Evolutionary conservation across 1,140 invertebrate species (phyloP).

Genomic region (Pogonus chalceus): DNA sequence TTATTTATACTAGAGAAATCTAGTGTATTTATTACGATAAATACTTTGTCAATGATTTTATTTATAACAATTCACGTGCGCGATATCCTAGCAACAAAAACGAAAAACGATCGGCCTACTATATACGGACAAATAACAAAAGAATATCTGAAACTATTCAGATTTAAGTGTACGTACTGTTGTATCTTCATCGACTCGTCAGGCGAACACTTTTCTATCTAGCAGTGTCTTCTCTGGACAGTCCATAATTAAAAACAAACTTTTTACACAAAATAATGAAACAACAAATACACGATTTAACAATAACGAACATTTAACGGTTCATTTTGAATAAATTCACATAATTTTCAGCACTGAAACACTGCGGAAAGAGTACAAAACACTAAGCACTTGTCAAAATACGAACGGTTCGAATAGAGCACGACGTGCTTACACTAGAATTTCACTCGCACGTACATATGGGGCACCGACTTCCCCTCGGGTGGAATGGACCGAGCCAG

Average conservation of each 20-base stretch:
- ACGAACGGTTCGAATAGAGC: not conserved
- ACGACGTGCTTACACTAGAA: slow-evolving; percentile 4
- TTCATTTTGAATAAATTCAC: not conserved
- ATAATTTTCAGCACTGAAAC: not conserved
- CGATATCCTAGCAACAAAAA: not conserved
- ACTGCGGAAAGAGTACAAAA: not conserved
- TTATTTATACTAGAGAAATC: too few species aligned
- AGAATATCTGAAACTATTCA: too few species aligned
- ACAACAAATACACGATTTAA: not conserved
- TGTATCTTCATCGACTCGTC: not conserved
- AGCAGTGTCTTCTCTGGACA: not conserved
- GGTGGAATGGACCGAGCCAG: slow-evolving; percentile 2
- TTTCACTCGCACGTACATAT: not conserved
- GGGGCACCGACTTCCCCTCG: not conserved
- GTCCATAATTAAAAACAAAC: not conserved
- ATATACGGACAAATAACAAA: not conserved
- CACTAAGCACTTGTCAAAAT: slow-evolving; percentile 3
- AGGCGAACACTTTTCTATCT: not conserved
- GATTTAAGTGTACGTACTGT: not conserved
- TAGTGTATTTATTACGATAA: too few species aligned
- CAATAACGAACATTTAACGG: not conserved
- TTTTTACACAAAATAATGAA: not conserved
- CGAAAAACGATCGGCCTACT: not conserved
- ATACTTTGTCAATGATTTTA: too few species aligned
- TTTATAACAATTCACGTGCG: too few species aligned